Conservation (phyloP, 2,888 invertebrate species). For the Mamestra brassicae region DNA sequence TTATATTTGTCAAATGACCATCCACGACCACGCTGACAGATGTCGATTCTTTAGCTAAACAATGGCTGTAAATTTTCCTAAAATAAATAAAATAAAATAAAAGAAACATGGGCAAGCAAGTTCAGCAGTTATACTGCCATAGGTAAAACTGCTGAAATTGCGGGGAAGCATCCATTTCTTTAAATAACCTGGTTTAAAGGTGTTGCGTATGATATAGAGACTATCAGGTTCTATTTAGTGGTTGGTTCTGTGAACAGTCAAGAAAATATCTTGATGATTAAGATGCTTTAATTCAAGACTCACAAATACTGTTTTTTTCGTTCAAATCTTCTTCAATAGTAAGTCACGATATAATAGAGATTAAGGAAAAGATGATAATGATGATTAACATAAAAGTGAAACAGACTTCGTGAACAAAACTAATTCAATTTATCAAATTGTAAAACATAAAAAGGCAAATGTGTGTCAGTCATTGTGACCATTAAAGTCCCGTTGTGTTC, state of each 20-base stretch:
- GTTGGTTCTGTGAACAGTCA: not conserved
- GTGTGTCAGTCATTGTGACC: slow-evolving; percentile 62
- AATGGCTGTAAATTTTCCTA: too few species aligned
- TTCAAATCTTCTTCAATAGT: not conserved
- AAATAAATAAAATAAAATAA: too few species aligned
- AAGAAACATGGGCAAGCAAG: too few species aligned
- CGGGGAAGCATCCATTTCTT: not conserved
- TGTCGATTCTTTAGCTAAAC: too few species aligned
- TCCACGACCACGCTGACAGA: too few species aligned
- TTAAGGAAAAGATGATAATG: not conserved
- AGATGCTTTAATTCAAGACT: too few species aligned
- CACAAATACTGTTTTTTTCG: not conserved
- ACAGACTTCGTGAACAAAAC: slow-evolving; percentile 40
- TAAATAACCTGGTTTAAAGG: not conserved
- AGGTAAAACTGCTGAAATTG: not conserved
- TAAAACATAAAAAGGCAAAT: slow-evolving; percentile 56
- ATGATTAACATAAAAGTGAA: slow-evolving; percentile 38
- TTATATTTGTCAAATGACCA: too few species aligned
- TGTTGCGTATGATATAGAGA: too few species aligned
- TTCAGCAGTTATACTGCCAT: too few species aligned
- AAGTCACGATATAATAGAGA: slow-evolving; percentile 14
- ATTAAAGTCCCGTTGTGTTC: slow-evolving; percentile 64
- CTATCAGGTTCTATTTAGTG: too few species aligned
- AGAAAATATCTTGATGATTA: not conserved
- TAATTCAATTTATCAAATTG: slow-evolving; percentile 52